Evolutionary conservation across 2,797 vertebrate species (phyloP), one percentile per base, ranked within the genome.

Genomic region (Molothrus ater): DNA sequence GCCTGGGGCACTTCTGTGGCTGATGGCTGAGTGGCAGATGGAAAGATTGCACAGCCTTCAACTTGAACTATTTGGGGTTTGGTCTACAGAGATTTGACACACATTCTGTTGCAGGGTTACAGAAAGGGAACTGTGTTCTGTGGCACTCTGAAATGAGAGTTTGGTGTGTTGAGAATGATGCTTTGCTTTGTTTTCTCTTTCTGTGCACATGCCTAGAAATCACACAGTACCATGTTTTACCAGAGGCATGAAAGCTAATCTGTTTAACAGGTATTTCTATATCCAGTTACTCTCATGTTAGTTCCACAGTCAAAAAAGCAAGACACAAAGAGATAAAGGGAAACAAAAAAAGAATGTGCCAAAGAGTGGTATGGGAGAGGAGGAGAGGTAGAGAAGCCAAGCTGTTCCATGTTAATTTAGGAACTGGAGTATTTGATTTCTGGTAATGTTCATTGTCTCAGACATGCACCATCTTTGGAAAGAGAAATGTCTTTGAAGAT

Each of bases 391-490:
- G 34, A 75, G 47, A 65, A 84, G 60, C 21, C 10, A 72, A 29
- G 19, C 12, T 82, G 7, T 13, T 80, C 45, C 47, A 6, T 61
- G 9, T 70, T 60, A 64, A 36, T 80, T 85, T 81, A 40, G 28
- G 26, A 43, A 81, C 11, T 25, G 36, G 36, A 61, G 26, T 75
- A 40, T 59, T 88, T 86, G 42, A 20, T 75, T 90, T 57, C 87
- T 88, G 43, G 28, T 28, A 72, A 38, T 66, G 43, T 42, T 73
- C 6, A 7, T 80, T 63, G 68, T 68, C 73, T n/a, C 57, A 76
- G 60, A 91, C 15, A 24, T 47, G n/a, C 28, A 40, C n/a, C 28
- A 2, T 74, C 36, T 71, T 78, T 59, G 69, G 42, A 98, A 98
- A 98, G 50, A 72, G 42, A 93, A 93, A 51, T 16, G 7, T 65